Evolutionary conservation across 2,888 invertebrate species (phyloP).

Genomic region (Hermaeophaga mercurialis): DNA sequence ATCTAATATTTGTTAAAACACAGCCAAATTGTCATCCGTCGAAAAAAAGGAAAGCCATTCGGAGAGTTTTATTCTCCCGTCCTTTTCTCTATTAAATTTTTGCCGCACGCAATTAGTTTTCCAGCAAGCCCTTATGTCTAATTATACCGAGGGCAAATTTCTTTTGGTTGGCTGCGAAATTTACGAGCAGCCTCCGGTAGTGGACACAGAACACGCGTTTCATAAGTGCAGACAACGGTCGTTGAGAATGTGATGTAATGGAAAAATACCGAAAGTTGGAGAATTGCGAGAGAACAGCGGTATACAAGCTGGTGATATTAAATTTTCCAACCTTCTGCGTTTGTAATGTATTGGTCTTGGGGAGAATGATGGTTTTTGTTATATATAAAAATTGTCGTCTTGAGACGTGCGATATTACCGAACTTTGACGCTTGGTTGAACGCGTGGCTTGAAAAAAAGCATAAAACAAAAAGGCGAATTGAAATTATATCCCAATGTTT

Average conservation of each 20-base stretch:
- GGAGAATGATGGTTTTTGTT: slow-evolving; percentile 55
- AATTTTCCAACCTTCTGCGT: slow-evolving; percentile 59
- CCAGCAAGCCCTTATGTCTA: slow-evolving; percentile 45
- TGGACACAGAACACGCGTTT: slow-evolving; percentile 50
- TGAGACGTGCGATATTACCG: not conserved
- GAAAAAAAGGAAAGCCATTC: slow-evolving; percentile 15
- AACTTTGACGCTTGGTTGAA: slow-evolving; percentile 3
- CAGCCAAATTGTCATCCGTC: not conserved
- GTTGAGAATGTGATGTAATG: slow-evolving; percentile 56
- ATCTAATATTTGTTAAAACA: no score
- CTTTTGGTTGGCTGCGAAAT: slow-evolving; percentile 40
- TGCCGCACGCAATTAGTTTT: slow-evolving; percentile 42
- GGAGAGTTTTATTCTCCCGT: slow-evolving; percentile 4
- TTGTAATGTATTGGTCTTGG: slow-evolving; percentile 55
- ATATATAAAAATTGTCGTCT: slow-evolving; percentile 46
- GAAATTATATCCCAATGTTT: no score
- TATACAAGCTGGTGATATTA: slow-evolving; percentile 57
- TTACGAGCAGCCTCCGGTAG: slow-evolving; percentile 40
- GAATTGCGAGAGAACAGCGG: slow-evolving; percentile 54
- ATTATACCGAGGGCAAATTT: slow-evolving; percentile 43
- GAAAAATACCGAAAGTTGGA: slow-evolving; percentile 58
- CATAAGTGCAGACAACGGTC: slow-evolving; percentile 50
- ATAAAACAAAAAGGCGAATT: no score
- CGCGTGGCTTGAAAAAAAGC: no score
- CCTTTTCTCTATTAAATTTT: slow-evolving; percentile 34